Percentiles rank a stretch among this genome's conserved stretches.
phyloP scores from a whole-genome alignment of 2,797 vertebrate genomes.

The Trachurus trachurus region DNA sequence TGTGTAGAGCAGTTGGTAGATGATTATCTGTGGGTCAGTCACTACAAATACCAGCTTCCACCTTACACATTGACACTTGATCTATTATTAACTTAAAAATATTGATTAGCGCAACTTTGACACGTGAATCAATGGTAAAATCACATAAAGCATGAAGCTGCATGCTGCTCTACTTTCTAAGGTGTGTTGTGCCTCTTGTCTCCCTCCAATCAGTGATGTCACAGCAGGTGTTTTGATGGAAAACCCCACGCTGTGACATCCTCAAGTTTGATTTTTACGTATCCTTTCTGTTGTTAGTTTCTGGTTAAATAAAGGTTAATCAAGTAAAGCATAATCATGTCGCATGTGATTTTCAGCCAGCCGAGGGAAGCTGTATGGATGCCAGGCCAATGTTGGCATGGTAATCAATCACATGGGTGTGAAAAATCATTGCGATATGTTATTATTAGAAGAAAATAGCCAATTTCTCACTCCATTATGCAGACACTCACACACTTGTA shows the following conservation, averaged over 20 bases:
- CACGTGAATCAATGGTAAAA: neutral
- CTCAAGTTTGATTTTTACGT: conserved; percentile 2
- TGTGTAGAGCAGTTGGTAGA: neutral
- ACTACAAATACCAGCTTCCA: neutral
- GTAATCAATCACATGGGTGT: conserved; percentile 60
- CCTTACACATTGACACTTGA: neutral
- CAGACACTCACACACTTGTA: conserved; percentile 26
- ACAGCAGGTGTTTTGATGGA: conserved; percentile 63
- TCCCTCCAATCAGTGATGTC: conserved; percentile 69
- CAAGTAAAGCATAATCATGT: conserved; percentile 25
- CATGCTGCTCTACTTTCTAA: conserved; percentile 10
- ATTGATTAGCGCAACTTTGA: neutral
- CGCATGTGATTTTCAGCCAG: conserved; percentile 50
- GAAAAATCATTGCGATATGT: conserved; percentile 64
- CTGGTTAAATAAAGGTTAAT: conserved; percentile 32
- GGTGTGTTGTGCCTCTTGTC: conserved; percentile 2
- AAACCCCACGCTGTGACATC: conserved; percentile 57
- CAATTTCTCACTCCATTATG: conserved; percentile 72
- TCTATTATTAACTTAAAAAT: neutral
- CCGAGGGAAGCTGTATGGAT: conserved; percentile 21
- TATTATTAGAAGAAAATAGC: conserved; percentile 70
- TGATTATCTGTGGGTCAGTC: neutral
- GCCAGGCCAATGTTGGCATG: conserved; percentile 56
- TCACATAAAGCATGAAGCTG: conserved; percentile 1
- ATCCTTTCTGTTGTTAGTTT: neutral